phyloP scores from a whole-genome alignment of 2,113 vertebrate species.

The Hyaena hyaena region DNA sequence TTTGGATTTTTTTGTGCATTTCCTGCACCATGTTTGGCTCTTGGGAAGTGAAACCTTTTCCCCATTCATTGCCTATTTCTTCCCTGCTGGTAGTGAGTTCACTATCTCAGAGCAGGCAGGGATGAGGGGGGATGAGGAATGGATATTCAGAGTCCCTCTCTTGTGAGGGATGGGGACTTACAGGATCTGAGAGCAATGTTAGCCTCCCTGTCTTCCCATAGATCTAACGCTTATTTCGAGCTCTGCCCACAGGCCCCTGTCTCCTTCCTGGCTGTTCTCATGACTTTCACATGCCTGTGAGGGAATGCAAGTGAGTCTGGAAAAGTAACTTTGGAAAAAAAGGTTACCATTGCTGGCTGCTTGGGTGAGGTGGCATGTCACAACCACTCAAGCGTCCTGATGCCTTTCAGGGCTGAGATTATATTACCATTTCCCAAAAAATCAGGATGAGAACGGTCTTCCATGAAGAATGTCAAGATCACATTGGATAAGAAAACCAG shows the following conservation, averaged over 20 bases:
- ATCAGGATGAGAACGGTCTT: conserved; percentile 36
- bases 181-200: neutral
- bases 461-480: neutral
- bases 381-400: neutral
- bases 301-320: neutral
- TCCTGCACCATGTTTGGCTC: neutral
- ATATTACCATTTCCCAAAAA: neutral
- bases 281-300: neutral
- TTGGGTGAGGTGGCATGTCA: neutral
- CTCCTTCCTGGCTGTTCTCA: neutral
- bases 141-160: neutral
- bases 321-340: conserved; percentile 50
- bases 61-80: neutral
- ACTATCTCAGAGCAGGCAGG: neutral
- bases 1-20: neutral
- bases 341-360: neutral
- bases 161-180: neutral
- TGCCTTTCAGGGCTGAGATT: neutral
- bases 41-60: neutral
- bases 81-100: neutral
- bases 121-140: neutral
- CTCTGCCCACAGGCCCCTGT: neutral
- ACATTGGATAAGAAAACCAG: neutral
- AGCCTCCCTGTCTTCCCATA: neutral
- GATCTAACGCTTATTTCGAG: neutral